Evolutionary conservation across 2,888 invertebrate species (phyloP).

Genomic region (Baccha elongata): DNA sequence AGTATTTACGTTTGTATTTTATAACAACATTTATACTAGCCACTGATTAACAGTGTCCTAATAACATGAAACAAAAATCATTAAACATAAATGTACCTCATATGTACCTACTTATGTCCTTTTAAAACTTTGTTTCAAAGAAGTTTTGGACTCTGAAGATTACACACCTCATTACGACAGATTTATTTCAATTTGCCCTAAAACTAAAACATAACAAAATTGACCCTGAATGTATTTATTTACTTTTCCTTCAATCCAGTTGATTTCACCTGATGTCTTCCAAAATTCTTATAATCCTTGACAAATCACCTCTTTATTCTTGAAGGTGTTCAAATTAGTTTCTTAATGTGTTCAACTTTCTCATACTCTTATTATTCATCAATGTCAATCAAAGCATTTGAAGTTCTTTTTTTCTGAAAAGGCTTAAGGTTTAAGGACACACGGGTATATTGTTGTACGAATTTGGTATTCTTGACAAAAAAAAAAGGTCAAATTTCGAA

Average conservation of each 20-base stretch:
- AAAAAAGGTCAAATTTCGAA: neutral
- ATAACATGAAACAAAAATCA: too few relatives aligned
- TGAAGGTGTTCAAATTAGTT: conserved; percentile 12
- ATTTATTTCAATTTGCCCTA: conserved; percentile 2
- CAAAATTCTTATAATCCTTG: neutral
- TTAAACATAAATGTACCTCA: too few relatives aligned
- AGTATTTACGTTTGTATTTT: too few relatives aligned
- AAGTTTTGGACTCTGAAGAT: too few relatives aligned
- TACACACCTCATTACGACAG: neutral
- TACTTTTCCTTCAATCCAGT: neutral
- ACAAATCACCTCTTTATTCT: neutral
- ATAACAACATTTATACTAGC: too few relatives aligned
- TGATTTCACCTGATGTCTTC: neutral
- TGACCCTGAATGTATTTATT: neutral
- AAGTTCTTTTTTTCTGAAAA: neutral
- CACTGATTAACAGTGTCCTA: too few relatives aligned
- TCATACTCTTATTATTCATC: neutral
- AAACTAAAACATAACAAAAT: neutral
- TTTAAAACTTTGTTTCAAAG: too few relatives aligned
- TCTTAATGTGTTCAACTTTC: conserved; percentile 12
- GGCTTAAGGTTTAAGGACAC: conserved; percentile 2
- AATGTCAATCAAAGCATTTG: conserved; percentile 6
- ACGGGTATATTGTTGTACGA: neutral
- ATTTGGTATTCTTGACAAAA: neutral
- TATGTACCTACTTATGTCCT: too few relatives aligned